Base-by-base conservation (phyloP, 2,888 invertebrate species). In the Laothoe populi region DNA sequence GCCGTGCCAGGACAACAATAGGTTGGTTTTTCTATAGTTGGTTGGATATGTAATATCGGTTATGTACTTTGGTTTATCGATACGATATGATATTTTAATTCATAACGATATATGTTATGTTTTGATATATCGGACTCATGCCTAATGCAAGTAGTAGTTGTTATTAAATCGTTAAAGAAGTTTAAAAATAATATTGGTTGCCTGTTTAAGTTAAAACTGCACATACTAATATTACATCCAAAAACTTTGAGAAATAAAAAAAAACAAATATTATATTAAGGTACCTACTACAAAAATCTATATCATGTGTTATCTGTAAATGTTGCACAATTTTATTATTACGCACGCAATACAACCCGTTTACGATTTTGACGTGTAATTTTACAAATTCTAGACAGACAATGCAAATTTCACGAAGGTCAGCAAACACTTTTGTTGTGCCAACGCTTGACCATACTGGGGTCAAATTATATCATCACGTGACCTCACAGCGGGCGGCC, bases 391-490 rank as follows among this genome's bases (percentile, higher is more conserved):
- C 68, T 66, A 72, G 66, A 65, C 67, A 66, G 49, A 73, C 68
- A 69, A 70, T 70, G 68, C 65, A 67, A 69, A 66, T 64, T 67
- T 64, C 66, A 23, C 70, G 71, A 77, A 78, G 78, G 81, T 66
- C 69, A 68, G 26, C 57, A 63, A 63, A 63, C 67, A 68, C 70
- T 53, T 70, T 68, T 69, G 66, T 66, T 70, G 64, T 69, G 63
- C 58, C 67, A 72, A 66, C 63, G 61, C 64, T 61, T 65, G 46
- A 53, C 75, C 70, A 67, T 66, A 70, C 44, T 46, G 67, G 66
- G 70, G 57, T 48, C 26, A 40, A 46, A 57, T 73, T 70, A 70
- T 66, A 64, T 72, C 69, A 75, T 68, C 63, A 66, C 53, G 60
- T 69, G 64, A 66, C 66, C 64, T 63, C 60, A 48, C 60, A 49